Evolutionary conservation across 2,888 invertebrate species (phyloP), one percentile per base, ranked within the genome.

Genomic region (Andrena praecox): DNA sequence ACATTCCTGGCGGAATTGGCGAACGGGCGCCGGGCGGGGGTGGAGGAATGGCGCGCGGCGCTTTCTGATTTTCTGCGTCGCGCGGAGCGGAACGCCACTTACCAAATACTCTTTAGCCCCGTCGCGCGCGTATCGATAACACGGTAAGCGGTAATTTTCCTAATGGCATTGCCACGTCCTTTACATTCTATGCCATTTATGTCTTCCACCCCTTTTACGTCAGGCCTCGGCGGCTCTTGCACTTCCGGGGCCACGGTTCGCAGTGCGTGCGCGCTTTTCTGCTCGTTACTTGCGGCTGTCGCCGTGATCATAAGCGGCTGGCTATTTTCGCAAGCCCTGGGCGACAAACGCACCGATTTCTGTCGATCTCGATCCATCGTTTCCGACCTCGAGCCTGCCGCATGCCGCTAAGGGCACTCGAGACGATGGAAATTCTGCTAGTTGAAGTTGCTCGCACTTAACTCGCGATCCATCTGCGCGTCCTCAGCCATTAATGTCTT

Each of bases 81-180:
- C 52, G 62, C n/a, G 31, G 24, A 70, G 33, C 27, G 76, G 62
- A 77, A 62, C 60, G 56, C 42, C 69, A 54, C 69, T 80, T 69
- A 64, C 69, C 66, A 50, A 69, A 69, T 69, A 69, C 63, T 64
- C 75, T 72, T 72, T 71, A 68, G 68, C 20, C 42, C 42, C 31
- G 64, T 52, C 29, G 67, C 60, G 35, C 82, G 84, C 87, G 87
- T 91, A 92, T 92, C 91, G 91, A 91, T 91, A 91, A 92, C 92
- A 91, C 89, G 89, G 89, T 90, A 90, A 91, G 89, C 90, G 88
- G 91, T 92, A 92, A 92, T 92, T 93, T 93, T 91, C 89, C 93
- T 92, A 93, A 93, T 93, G 92, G 92, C 91, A 90, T 90, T 89
- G 90, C 89, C 86, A 80, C 87, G 81, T 86, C 88, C 86, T 90